Conservation (phyloP, 2,113 vertebrate genomes). For the Paedocypris sp. region DNA sequence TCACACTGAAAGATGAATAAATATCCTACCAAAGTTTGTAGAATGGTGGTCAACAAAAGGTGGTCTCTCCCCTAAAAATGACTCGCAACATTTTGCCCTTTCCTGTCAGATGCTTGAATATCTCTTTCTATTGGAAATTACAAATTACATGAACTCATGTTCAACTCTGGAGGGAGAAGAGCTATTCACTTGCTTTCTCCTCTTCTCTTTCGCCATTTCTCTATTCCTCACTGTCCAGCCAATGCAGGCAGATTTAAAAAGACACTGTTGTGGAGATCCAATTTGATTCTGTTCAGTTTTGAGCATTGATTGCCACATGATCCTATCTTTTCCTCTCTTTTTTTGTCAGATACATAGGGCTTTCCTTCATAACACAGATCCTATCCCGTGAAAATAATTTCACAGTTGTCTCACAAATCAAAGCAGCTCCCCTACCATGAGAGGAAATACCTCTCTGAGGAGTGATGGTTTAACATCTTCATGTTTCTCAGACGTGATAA, state of each 20-base stretch:
- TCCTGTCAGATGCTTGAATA: slow-evolving; percentile 43
- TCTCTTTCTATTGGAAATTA: slow-evolving; percentile 54
- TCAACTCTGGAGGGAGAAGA: slow-evolving; percentile 53
- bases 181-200: slow-evolving; percentile 34
- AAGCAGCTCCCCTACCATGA: slow-evolving; percentile 1
- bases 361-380: not conserved
- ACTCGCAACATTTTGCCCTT: too few species aligned
- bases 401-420: slow-evolving; percentile 27
- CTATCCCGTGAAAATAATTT: slow-evolving; percentile 30
- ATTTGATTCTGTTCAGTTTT: slow-evolving; percentile 21
- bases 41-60: too few species aligned
- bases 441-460: not conserved
- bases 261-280: not conserved
- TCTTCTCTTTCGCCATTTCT: slow-evolving; percentile 23
- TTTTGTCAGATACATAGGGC: slow-evolving; percentile 20
- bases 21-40: too few species aligned
- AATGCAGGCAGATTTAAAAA: not conserved
- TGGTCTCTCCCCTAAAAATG: too few species aligned
- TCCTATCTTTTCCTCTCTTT: slow-evolving; percentile 27
- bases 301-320: slow-evolving; percentile 21
- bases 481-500: slow-evolving; percentile 3
- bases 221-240: not conserved
- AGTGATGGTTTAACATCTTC: slow-evolving; percentile 7
- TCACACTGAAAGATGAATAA: too few species aligned
- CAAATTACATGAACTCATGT: slow-evolving; percentile 57